These are phyloP conservation scores for Sorex maritimensis DNA, from an alignment of 2,797 vertebrate genomes.

Conservation along the genomic window DNA sequence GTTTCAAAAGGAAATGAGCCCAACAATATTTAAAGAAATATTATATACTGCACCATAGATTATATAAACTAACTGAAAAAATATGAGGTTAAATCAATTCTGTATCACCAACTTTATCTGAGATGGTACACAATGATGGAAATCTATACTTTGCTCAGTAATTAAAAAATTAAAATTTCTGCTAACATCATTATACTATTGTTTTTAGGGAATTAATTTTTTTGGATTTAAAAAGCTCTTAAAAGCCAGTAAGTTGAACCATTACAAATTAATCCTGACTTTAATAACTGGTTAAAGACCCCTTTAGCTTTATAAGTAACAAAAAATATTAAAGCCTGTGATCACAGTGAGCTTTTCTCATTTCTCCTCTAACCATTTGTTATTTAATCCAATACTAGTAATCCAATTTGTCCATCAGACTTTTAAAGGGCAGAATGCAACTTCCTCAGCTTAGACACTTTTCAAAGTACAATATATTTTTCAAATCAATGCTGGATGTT, in stretches of 20 bases:
- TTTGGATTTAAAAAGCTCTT: conserved; percentile 89
- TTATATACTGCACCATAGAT: conserved; percentile 68
- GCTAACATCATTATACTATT: conserved; percentile 87
- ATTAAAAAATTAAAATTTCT: conserved; percentile 87
- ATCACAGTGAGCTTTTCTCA: conserved; percentile 96
- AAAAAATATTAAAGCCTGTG: conserved; percentile 97
- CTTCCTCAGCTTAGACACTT: conserved; percentile 95
- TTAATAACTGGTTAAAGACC: conserved; percentile 99
- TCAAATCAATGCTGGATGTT: conserved; percentile 94
- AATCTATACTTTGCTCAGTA: conserved; percentile 86
- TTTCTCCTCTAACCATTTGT: conserved; percentile 97
- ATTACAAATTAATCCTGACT: conserved; percentile 99
- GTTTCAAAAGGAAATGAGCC: conserved; percentile 69
- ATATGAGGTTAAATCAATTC: conserved; percentile 83
- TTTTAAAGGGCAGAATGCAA: conserved; percentile 96
- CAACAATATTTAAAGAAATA: conserved; percentile 79
- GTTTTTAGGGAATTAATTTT: conserved; percentile 84
- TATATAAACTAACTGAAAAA: conserved; percentile 88
- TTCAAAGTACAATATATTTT: conserved; percentile 96
- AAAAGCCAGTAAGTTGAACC: conserved; percentile 95
- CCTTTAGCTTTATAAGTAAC: conserved; percentile 94
- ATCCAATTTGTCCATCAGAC: conserved; percentile 99
- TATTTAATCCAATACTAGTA: conserved; percentile 99
- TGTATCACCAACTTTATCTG: conserved; percentile 85
- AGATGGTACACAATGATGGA: conserved; percentile 83